Conservation (phyloP, 30 jellyfish, hydroid and myxozoan genomes). For the Aurelia aurita region DNA sequence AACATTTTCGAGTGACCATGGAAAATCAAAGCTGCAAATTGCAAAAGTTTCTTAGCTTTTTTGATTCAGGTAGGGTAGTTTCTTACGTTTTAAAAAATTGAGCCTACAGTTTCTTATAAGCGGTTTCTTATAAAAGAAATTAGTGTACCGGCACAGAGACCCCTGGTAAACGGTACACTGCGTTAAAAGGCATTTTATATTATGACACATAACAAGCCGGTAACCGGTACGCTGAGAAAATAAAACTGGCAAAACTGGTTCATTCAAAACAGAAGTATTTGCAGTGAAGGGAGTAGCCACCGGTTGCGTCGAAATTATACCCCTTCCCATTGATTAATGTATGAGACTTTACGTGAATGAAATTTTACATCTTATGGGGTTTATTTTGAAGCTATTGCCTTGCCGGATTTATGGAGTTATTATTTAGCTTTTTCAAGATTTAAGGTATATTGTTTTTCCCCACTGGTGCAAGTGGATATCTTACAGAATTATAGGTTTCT, state of each 20-base stretch:
- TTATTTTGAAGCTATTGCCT: neutral
- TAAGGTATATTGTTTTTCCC: too few relatives aligned
- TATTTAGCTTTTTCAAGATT: neutral
- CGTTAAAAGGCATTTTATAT: neutral
- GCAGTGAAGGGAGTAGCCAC: neutral
- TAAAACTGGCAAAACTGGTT: too few relatives aligned
- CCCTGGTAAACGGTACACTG: neutral
- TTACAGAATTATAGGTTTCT: conserved; percentile 1
- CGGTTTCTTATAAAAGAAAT: too few relatives aligned
- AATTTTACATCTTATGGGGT: conserved; percentile 3
- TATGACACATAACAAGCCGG: too few relatives aligned
- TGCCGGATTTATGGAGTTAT: conserved; percentile 1
- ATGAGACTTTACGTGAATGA: neutral
- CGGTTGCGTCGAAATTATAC: neutral
- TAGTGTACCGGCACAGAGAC: neutral
- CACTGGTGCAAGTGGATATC: neutral
- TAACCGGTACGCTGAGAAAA: too few relatives aligned
- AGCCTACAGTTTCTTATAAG: too few relatives aligned
- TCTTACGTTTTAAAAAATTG: too few relatives aligned
- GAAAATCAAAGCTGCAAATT: too few relatives aligned
- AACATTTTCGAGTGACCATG: too few relatives aligned
- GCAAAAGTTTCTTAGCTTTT: too few relatives aligned
- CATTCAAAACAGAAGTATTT: too few relatives aligned
- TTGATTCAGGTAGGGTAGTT: too few relatives aligned
- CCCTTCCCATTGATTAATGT: neutral